Conservation (phyloP, 2,797 vertebrate species). For the Trachops cirrhosus region DNA sequence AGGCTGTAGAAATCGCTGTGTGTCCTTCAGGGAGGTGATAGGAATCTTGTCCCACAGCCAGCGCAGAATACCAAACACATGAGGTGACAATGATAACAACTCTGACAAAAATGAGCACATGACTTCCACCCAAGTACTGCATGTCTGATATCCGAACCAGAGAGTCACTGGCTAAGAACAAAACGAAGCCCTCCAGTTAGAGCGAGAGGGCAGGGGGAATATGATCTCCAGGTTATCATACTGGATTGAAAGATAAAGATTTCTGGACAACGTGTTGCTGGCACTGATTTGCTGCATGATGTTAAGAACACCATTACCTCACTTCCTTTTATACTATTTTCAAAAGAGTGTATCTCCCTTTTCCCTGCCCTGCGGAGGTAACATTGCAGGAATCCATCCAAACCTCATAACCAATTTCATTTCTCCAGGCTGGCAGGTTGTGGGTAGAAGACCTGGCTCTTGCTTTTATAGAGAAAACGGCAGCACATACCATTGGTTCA, state of each 20-base stretch:
- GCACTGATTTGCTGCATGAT: not conserved
- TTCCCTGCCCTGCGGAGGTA: no score
- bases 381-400: not conserved
- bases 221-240: not conserved
- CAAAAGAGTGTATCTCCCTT: not conserved
- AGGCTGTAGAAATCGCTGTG: not conserved
- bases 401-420: not conserved
- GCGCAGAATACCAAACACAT: not conserved
- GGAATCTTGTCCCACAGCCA: not conserved
- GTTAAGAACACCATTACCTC: not conserved
- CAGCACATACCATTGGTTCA: no score
- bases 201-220: rapidly evolving
- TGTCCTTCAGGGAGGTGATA: not conserved
- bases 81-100: not conserved
- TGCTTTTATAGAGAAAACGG: not conserved
- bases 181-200: not conserved
- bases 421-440: not conserved
- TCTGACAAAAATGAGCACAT: not conserved
- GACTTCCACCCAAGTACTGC: not conserved
- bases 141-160: not conserved
- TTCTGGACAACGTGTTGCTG: not conserved
- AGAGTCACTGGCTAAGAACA: not conserved
- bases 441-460: not conserved
- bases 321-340: not conserved
- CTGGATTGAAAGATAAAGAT: not conserved